phyloP scores from a whole-genome alignment of 2,888 invertebrate species.

The Gastrophysa polygoni region DNA sequence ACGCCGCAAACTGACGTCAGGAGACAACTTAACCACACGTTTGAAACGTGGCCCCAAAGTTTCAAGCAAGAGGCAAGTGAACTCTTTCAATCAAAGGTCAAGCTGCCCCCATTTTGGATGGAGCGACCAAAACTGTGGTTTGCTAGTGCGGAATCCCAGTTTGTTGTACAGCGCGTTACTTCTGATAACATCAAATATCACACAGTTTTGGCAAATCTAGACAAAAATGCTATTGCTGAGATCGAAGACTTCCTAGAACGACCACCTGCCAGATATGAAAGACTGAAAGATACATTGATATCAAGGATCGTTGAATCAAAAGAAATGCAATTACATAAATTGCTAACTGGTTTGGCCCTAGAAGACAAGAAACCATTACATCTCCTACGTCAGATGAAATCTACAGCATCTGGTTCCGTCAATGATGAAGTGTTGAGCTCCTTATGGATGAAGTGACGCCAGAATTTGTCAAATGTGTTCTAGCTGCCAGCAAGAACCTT shows the following conservation, averaged over 20 bases:
- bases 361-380: conserved; percentile 33
- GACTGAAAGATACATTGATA: conserved; percentile 14
- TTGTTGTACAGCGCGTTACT: conserved; percentile 4
- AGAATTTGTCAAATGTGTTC: background rate
- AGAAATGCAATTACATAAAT: conserved; percentile 27
- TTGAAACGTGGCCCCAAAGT: background rate
- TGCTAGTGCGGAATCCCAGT: background rate
- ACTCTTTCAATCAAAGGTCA: no score
- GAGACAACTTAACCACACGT: background rate
- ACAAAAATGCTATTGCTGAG: conserved; percentile 7
- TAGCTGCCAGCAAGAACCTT: conserved; percentile 3
- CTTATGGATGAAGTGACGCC: conserved; percentile 27
- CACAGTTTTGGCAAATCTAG: background rate
- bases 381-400: conserved; percentile 25
- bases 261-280: conserved; percentile 6
- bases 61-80: background rate
- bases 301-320: conserved; percentile 19
- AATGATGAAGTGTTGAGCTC: conserved; percentile 25
- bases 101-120: conserved; percentile 11
- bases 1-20: background rate
- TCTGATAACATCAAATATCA: conserved; percentile 8
- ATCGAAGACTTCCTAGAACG: background rate
- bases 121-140: conserved; percentile 7
- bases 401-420: conserved; percentile 18
- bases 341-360: conserved; percentile 31